Percentiles rank a stretch among this genome's conserved stretches.
These are phyloP conservation scores for Petaurus breviceps DNA, from an alignment of 2,113 vertebrate genomes.

Conservation along the genomic window DNA sequence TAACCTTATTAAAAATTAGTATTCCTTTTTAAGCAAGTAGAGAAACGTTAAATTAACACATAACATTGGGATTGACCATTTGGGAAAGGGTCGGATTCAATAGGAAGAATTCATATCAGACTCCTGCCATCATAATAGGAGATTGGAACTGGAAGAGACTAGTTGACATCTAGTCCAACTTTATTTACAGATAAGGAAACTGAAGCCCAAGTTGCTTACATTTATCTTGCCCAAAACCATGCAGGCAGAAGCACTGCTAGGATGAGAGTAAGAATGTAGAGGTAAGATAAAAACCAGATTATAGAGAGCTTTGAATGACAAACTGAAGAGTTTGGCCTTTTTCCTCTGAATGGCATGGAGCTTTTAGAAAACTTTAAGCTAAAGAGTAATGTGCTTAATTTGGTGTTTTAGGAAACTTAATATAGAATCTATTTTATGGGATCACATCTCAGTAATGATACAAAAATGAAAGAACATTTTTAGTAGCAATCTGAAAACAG, in stretches of 20 bases:
- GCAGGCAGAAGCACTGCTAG: neutral
- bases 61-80: neutral
- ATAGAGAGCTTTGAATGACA: neutral
- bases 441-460: neutral
- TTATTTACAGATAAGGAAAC: slow-evolving; percentile 7
- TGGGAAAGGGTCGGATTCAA: neutral
- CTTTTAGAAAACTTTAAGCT: neutral
- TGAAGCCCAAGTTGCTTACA: neutral
- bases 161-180: neutral
- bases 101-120: neutral
- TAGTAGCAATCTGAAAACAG: neutral
- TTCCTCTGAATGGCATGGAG: neutral
- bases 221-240: neutral
- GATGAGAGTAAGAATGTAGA: neutral
- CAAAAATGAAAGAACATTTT: neutral
- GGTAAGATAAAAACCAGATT: neutral
- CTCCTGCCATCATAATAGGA: neutral
- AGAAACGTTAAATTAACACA: neutral
- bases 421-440: neutral
- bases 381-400: neutral
- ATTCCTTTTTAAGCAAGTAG: neutral
- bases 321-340: neutral
- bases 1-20: neutral
- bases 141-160: neutral
- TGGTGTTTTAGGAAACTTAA: neutral